Evolutionary conservation across 2,888 invertebrate species (phyloP).

Genomic region (Galeruca laticollis): DNA sequence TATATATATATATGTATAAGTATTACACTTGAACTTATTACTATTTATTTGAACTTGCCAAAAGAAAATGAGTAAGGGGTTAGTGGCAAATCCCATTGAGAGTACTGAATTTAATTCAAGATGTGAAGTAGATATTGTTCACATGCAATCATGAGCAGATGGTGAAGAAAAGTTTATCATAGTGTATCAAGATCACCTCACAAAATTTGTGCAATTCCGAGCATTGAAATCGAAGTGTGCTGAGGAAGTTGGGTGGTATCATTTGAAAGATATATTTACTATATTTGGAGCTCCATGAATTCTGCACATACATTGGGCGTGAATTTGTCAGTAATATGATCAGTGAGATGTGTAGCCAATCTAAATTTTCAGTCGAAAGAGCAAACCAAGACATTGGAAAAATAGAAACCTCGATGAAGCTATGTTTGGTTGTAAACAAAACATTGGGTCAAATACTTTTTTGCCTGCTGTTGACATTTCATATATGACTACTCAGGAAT

Average conservation of each 20-base stretch:
- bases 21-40: constrained; percentile 31
- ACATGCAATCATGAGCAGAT: constrained; percentile 46
- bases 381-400: constrained; percentile 51
- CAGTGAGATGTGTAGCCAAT: constrained; percentile 38
- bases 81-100: neutral
- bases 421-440: constrained; percentile 55
- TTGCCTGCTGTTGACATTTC: no score
- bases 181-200: constrained; percentile 46
- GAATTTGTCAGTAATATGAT: constrained; percentile 24
- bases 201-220: constrained; percentile 49
- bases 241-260: constrained; percentile 52
- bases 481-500: no score
- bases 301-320: constrained; percentile 39
- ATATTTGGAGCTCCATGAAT: constrained; percentile 42
- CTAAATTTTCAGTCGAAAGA: constrained; percentile 56
- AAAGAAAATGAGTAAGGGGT: neutral
- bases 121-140: constrained; percentile 24
- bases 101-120: constrained; percentile 3
- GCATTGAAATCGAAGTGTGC: constrained; percentile 49
- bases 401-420: constrained; percentile 57
- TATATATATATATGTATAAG: no score
- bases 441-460: no score
- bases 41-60: constrained; percentile 19
- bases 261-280: constrained; percentile 40
- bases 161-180: constrained; percentile 48